phyloP scores from a whole-genome alignment of 30 jellyfish, hydroid and myxozoan species.

The Hydractinia symbiolongicarpus region DNA sequence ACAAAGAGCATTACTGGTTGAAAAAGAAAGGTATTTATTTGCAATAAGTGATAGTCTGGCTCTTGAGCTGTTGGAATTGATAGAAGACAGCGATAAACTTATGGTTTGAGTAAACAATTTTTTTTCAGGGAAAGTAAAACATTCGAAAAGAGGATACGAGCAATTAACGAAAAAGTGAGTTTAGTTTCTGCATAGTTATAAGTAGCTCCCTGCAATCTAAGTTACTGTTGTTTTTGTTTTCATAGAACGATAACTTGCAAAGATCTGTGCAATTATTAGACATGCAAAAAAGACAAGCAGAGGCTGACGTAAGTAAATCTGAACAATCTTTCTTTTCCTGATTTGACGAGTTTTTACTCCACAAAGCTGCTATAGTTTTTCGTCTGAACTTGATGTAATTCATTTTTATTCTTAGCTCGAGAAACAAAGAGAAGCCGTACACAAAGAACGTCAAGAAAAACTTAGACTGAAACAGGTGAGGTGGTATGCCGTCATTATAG shows the following conservation, averaged over 20 bases:
- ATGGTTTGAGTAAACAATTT: neutral
- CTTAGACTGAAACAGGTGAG: slow-evolving; percentile 67
- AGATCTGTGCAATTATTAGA: slow-evolving; percentile 51
- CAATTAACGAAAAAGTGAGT: slow-evolving; percentile 60
- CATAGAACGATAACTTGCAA: slow-evolving; percentile 47
- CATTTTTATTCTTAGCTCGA: slow-evolving; percentile 43
- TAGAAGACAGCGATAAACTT: too few species aligned
- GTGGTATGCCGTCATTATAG: neutral
- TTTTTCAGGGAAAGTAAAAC: slow-evolving; percentile 50
- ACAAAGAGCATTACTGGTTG: slow-evolving; percentile 51
- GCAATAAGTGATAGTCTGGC: too few species aligned
- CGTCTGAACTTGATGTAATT: neutral
- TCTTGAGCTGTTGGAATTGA: too few species aligned
- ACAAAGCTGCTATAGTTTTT: too few species aligned
- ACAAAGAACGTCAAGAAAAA: slow-evolving; percentile 71
- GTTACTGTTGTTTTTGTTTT: neutral
- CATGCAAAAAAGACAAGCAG: slow-evolving; percentile 57
- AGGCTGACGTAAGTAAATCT: slow-evolving; percentile 49
- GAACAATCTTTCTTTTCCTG: too few species aligned
- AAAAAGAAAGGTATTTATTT: slow-evolving; percentile 57
- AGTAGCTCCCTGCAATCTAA: neutral
- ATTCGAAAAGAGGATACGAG: slow-evolving; percentile 55
- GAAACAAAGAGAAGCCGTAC: slow-evolving; percentile 53
- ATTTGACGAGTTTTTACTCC: too few species aligned
- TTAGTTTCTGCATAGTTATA: neutral